Evolutionary conservation across 2,797 vertebrate genomes (phyloP).

Genomic region (Amblyraja radiata): DNA sequence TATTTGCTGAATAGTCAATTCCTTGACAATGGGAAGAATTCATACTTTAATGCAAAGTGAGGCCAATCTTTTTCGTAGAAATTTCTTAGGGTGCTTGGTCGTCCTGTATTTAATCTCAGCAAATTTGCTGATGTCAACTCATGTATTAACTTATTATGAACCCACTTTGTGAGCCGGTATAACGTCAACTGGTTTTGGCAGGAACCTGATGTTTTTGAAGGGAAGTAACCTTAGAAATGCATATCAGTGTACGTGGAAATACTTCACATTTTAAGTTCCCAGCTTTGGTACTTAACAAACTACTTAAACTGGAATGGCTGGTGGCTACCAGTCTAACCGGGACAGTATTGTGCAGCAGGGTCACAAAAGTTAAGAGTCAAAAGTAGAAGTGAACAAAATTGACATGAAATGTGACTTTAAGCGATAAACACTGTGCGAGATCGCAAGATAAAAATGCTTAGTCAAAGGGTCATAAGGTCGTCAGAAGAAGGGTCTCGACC

Average conservation of each 20-base stretch:
- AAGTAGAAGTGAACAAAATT: not conserved
- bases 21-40: no score
- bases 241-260: not conserved
- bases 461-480: no score
- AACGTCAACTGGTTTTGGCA: not conserved
- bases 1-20: no score
- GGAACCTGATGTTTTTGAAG: not conserved
- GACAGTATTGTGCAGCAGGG: not conserved
- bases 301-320: not conserved
- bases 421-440: not conserved
- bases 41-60: no score
- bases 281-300: not conserved
- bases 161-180: not conserved
- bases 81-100: no score
- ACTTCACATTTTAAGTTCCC: not conserved
- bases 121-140: not conserved
- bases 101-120: no score
- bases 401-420: not conserved
- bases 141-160: not conserved
- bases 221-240: not conserved
- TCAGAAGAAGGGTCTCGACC: no score
- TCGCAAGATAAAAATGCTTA: no score
- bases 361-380: no score
- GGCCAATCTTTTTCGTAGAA: no score
- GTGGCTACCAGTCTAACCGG: not conserved